A percentile compares a stretch with the other conserved stretches of the same genome.
These are phyloP conservation scores for Sterrhoptilus dennistouni DNA, from an alignment of 2,113 vertebrate species.

Conservation along the genomic window DNA sequence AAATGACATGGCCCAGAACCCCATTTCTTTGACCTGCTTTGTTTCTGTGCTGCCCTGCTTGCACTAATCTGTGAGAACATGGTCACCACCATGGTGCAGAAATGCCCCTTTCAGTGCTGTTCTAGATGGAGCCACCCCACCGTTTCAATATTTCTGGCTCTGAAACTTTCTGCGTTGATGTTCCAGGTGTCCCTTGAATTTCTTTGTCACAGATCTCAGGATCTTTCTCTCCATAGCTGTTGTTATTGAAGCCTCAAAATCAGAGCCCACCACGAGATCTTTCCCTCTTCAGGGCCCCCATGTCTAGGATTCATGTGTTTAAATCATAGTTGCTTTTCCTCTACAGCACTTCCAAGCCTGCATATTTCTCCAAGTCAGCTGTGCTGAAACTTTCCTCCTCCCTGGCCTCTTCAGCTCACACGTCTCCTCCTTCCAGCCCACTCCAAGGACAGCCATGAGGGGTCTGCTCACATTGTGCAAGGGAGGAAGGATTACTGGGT, in stretches of 20 bases:
- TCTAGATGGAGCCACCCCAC: background rate
- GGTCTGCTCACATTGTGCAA: background rate
- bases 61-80: background rate
- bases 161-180: background rate
- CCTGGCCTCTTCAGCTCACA: background rate
- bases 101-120: background rate
- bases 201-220: background rate
- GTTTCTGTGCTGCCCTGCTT: background rate
- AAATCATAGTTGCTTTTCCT: background rate
- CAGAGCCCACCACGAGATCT: background rate
- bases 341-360: background rate
- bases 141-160: background rate
- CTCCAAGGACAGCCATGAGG: background rate
- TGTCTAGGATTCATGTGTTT: background rate
- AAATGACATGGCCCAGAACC: background rate
- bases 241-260: background rate
- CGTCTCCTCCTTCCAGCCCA: background rate
- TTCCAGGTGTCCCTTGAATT: background rate
- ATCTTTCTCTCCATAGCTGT: background rate
- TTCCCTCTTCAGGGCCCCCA: background rate
- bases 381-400: background rate
- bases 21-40: background rate
- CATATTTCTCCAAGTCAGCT: background rate
- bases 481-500: background rate
- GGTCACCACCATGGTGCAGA: background rate